Base-by-base conservation (phyloP, 37 sponge, comb jelly and placozoan genomes). In the Haliclona indistincta region DNA sequence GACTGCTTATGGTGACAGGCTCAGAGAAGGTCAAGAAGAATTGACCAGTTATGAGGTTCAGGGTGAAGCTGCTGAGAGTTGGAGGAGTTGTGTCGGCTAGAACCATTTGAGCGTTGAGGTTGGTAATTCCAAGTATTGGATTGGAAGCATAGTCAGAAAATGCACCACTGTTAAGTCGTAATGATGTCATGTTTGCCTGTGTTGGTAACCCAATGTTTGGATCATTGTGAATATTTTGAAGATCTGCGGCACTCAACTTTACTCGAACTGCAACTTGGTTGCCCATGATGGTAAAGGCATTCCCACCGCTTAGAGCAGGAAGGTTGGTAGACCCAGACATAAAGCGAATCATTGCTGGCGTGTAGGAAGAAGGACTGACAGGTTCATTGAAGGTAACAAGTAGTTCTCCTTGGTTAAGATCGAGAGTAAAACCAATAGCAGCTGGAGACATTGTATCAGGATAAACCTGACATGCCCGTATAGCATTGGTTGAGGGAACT, bases 341-440 rank as follows among this genome's bases (percentile, higher is more conserved):
- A 38, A 95, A 45, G 11, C 80, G 74, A 20, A 95, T 88, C 1
- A 75, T 86, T 53, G 83, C 89, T 43, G 72, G 30, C 43, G 81
- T 72, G 1, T 92, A 62, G n/a, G 96, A 88, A 5, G 75, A 60
- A 8, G 84, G 41, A 25, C 67, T 72, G n/a, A 95, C 81, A 38
- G 96, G 88, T 63, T 95, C 92, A 64, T 85, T 95, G 86, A 95
- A 95, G 20, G 86, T 82, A 3, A 95, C 83, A 5, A 37, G 22
- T 15, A 95, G 86, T 19, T 28, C n/a, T 2, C 82, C 78, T n/a
- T 63, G 55, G 64, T 91, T 54, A 70, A 95, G 39, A 40, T 91
- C 74, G 1, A 95, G 67, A 19, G 77, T 55, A 49, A 91, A 95
- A 47, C 51, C 68, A 6, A 56, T 26, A 11, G 86, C 34, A 19